A percentile compares a stretch with the other conserved stretches of the same genome.
phyloP scores from a whole-genome alignment of 2,888 invertebrate genomes.

The Mesorhabditis sp. region DNA sequence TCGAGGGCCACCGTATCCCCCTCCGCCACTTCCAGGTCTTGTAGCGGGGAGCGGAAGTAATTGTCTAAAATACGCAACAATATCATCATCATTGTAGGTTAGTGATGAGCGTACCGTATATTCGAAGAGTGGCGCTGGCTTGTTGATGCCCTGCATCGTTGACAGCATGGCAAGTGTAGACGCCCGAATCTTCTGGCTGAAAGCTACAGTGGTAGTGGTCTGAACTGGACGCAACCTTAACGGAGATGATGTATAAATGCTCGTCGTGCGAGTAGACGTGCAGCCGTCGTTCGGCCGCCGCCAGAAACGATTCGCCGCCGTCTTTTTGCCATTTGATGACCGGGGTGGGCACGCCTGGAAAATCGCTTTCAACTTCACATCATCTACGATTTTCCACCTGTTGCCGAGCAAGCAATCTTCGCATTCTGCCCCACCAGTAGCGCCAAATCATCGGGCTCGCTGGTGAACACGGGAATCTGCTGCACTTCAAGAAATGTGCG shows the following conservation, averaged over 20 bases:
- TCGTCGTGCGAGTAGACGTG: constrained; percentile 35
- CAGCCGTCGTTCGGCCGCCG: constrained; percentile 30
- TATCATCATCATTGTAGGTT: constrained; percentile 7
- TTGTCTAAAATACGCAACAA: constrained; percentile 13
- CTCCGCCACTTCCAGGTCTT: constrained; percentile 15
- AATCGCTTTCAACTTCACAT: background rate
- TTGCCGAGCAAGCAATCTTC: constrained; percentile 33
- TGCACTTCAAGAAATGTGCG: constrained; percentile 24
- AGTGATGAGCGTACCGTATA: constrained; percentile 20
- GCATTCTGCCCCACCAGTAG: constrained; percentile 35
- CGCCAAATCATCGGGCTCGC: constrained; percentile 31
- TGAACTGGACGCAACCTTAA: constrained; percentile 12
- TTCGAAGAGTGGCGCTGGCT: constrained; percentile 25
- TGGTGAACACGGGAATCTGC: constrained; percentile 29
- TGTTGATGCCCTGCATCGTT: constrained; percentile 28
- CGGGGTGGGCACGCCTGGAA: constrained; percentile 25
- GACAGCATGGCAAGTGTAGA: constrained; percentile 35
- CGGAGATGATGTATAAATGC: constrained; percentile 34
- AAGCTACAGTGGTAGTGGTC: background rate
- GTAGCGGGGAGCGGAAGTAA: constrained; percentile 11
- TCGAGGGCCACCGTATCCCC: constrained; percentile 23
- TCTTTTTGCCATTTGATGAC: constrained; percentile 37
- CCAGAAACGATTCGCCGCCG: constrained; percentile 30
- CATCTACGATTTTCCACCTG: constrained; percentile 16
- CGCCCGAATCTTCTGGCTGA: constrained; percentile 14